Evolutionary conservation across 2,797 vertebrate species (phyloP).

Genomic region (Thamnophis elegans): DNA sequence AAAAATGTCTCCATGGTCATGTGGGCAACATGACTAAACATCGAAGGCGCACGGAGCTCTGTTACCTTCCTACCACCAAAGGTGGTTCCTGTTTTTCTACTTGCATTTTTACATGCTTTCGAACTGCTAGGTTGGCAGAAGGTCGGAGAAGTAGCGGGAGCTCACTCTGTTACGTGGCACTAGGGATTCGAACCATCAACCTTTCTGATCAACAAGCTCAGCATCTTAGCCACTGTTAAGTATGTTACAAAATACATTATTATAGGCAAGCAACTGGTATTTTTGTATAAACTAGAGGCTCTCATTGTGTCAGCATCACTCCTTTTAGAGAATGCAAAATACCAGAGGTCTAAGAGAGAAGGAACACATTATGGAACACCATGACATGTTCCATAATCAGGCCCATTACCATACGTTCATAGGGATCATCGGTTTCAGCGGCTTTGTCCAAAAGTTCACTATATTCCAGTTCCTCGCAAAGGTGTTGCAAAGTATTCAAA

Average conservation of each 20-base stretch:
- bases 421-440: constrained; percentile 89
- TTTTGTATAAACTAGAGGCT: neutral
- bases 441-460: constrained; percentile 97
- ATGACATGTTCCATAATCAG: neutral
- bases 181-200: too few relatives aligned
- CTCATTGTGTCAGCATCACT: neutral
- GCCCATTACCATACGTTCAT: constrained; percentile 91
- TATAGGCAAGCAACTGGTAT: neutral
- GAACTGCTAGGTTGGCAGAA: too few relatives aligned
- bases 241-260: neutral
- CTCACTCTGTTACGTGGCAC: too few relatives aligned
- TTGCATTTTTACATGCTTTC: too few relatives aligned
- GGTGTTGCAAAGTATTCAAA: constrained; percentile 96
- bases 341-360: neutral
- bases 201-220: too few relatives aligned
- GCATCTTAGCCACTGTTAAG: too few relatives aligned
- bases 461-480: constrained; percentile 98
- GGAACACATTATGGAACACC: neutral
- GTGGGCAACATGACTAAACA: too few relatives aligned
- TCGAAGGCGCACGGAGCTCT: too few relatives aligned
- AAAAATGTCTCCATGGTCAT: too few relatives aligned
- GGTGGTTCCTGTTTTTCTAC: too few relatives aligned
- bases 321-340: neutral
- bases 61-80: too few relatives aligned
- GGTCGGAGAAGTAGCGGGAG: too few relatives aligned